Evolutionary conservation across 2,113 vertebrate genomes (phyloP).

Genomic region (Trogon melanurus): DNA sequence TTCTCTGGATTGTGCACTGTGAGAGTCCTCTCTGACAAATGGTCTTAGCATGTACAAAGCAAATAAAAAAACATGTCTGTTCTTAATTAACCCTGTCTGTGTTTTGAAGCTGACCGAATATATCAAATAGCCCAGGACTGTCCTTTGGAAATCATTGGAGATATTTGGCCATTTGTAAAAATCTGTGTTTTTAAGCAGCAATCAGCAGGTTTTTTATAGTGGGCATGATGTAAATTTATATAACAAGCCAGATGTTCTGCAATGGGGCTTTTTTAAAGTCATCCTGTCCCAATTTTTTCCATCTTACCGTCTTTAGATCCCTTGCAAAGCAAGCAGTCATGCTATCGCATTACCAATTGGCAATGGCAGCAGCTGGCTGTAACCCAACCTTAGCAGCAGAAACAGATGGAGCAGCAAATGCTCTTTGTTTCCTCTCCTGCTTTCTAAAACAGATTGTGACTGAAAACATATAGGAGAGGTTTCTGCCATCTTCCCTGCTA

Average conservation of each 20-base stretch:
- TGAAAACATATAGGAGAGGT: background rate
- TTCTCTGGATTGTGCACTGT: background rate
- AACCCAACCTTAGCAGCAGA: constrained; percentile 21
- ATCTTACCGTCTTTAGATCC: background rate
- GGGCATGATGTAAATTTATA: background rate
- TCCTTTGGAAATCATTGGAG: background rate
- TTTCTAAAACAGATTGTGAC: constrained; percentile 24
- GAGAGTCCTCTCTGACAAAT: background rate
- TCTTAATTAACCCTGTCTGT: background rate
- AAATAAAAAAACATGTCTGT: background rate
- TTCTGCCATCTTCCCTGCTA: background rate
- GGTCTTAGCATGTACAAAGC: background rate
- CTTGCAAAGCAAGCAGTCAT: background rate
- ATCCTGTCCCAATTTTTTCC: background rate
- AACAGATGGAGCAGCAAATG: constrained; percentile 64
- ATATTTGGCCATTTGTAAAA: background rate
- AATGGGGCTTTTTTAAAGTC: background rate
- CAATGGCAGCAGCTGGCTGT: constrained; percentile 41
- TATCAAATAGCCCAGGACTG: background rate
- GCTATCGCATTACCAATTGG: background rate
- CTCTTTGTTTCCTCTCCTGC: constrained; percentile 11
- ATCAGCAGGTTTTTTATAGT: background rate
- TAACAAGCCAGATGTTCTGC: background rate
- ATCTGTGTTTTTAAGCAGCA: background rate
- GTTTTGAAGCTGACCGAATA: background rate